Percentiles rank a stretch among this genome's conserved stretches.
These are phyloP conservation scores for Fistularia tabacaria DNA, from an alignment of 2,797 vertebrate genomes.

Conservation along the genomic window DNA sequence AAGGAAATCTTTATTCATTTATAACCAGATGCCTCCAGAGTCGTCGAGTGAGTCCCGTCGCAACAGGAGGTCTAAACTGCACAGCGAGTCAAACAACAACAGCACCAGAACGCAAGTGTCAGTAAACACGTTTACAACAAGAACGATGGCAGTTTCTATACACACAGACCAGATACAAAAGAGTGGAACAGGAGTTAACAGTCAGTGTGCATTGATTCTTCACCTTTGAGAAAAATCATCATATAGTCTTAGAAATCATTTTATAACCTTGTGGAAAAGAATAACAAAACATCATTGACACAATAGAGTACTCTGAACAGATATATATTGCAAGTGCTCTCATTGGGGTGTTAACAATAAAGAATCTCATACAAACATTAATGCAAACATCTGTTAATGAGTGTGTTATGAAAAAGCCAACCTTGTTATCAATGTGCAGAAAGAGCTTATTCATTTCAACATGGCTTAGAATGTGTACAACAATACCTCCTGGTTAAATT, in stretches of 20 bases:
- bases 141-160: conserved; percentile 71
- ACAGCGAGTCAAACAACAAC: conserved; percentile 73
- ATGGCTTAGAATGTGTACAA: conserved; percentile 47
- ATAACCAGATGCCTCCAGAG: conserved; percentile 53
- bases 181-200: conserved; percentile 68
- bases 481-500: too few relatives aligned
- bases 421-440: conserved; percentile 39
- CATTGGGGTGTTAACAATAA: conserved; percentile 39
- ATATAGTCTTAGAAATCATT: conserved; percentile 40
- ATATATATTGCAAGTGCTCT: conserved; percentile 62
- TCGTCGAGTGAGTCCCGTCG: conserved; percentile 38
- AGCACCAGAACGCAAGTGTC: conserved; percentile 71
- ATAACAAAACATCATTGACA: conserved; percentile 56
- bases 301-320: conserved; percentile 48
- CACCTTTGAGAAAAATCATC: conserved; percentile 44
- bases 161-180: conserved; percentile 52
- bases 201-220: conserved; percentile 67
- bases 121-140: conserved; percentile 72
- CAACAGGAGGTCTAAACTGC: conserved; percentile 48
- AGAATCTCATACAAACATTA: conserved; percentile 30
- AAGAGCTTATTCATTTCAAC: conserved; percentile 52
- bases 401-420: conserved; percentile 12
- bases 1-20: conserved; percentile 71
- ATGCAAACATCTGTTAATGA: background rate
- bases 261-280: conserved; percentile 52